phyloP scores from a whole-genome alignment of 2,113 vertebrate species.

The Caranx melampygus region DNA sequence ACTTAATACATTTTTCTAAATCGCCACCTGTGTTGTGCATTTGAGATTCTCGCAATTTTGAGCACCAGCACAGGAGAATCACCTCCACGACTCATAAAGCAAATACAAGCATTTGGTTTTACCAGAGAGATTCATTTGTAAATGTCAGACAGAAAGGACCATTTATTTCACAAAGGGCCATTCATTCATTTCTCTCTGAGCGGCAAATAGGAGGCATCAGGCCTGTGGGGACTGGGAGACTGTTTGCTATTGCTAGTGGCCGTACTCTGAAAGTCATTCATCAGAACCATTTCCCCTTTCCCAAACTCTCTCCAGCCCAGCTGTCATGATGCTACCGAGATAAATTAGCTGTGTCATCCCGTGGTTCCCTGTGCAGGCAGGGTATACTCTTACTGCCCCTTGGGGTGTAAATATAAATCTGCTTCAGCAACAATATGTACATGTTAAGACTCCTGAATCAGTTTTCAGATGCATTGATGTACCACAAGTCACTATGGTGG shows the following conservation, averaged over 20 bases:
- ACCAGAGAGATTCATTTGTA: conserved; percentile 67
- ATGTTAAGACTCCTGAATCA: conserved; percentile 32
- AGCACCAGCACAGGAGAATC: conserved; percentile 8
- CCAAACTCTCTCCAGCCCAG: conserved; percentile 52
- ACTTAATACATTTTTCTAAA: conserved; percentile 20
- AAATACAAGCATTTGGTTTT: conserved; percentile 61
- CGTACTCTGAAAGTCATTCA: conserved; percentile 71
- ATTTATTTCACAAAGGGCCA: conserved; percentile 73
- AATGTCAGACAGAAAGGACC: conserved; percentile 65
- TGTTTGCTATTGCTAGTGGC: conserved; percentile 67
- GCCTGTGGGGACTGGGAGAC: conserved; percentile 52
- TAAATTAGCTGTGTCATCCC: conserved; percentile 70
- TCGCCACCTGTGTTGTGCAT: conserved; percentile 11
- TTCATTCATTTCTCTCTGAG: conserved; percentile 68
- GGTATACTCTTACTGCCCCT: conserved; percentile 36
- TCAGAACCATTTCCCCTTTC: conserved; percentile 68
- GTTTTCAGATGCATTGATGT: conserved; percentile 40
- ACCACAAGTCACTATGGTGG: conserved; percentile 6
- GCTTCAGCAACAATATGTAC: conserved; percentile 7
- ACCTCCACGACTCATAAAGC: conserved; percentile 55
- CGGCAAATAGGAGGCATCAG: conserved; percentile 61
- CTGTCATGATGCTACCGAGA: conserved; percentile 66
- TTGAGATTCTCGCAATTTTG: conserved; percentile 8
- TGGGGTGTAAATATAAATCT: conserved; percentile 61
- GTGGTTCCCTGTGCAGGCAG: conserved; percentile 39